phyloP scores from a whole-genome alignment of 1,140 invertebrate species.

The Arion vulgaris region DNA sequence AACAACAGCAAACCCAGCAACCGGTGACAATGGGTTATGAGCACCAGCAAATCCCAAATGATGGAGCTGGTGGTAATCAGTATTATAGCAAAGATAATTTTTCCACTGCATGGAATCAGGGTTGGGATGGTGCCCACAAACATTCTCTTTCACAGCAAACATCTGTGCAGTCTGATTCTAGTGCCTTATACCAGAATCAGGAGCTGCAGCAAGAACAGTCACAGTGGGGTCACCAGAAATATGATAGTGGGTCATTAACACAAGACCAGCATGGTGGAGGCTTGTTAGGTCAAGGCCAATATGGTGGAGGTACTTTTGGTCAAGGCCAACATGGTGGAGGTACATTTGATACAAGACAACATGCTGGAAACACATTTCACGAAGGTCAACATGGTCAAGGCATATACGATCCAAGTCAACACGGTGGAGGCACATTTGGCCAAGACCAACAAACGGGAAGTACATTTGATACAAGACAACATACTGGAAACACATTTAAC shows the following conservation, averaged over 20 bases:
- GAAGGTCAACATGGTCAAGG: too few species aligned
- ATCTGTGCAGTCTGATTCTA: neutral
- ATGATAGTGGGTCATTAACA: too few species aligned
- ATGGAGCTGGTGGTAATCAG: neutral
- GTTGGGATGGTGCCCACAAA: neutral
- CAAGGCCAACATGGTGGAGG: too few species aligned
- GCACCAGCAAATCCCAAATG: neutral
- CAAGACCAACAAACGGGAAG: too few species aligned
- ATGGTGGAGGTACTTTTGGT: too few species aligned
- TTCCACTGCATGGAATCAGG: conserved; percentile 8
- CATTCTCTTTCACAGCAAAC: neutral
- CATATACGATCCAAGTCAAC: too few species aligned
- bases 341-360: too few species aligned
- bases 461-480: too few species aligned
- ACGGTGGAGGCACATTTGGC: too few species aligned
- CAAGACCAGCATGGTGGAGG: neutral
- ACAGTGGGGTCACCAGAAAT: too few species aligned
- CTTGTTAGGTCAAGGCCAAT: neutral
- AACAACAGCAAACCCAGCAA: neutral
- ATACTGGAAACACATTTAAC: too few species aligned
- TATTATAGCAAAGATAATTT: conserved; percentile 6
- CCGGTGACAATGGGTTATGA: neutral
- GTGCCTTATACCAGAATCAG: neutral
- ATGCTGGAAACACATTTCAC: too few species aligned
- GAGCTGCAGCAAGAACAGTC: neutral